Evolutionary conservation across 1,140 invertebrate species (phyloP).

Genomic region (Oryzaephilus surinamensis): DNA sequence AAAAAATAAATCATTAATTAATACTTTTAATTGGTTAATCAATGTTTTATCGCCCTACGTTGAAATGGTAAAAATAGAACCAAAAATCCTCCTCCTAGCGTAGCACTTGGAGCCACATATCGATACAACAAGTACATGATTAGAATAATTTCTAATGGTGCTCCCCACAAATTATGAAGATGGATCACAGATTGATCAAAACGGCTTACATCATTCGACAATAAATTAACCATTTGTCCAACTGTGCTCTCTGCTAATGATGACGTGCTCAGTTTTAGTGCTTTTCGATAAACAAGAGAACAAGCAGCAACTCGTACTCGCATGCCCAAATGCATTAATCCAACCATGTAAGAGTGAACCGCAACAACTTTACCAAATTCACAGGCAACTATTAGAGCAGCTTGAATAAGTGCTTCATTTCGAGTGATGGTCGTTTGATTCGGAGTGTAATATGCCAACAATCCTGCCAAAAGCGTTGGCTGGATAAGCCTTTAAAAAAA

Average conservation of each 20-base stretch:
- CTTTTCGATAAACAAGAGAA: conserved; percentile 74
- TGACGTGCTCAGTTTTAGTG: conserved; percentile 53
- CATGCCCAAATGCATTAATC: conserved; percentile 60
- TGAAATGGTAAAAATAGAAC: conserved; percentile 76
- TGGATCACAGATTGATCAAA: conserved; percentile 58
- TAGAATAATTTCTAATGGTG: conserved; percentile 64
- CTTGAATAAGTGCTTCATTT: conserved; percentile 53
- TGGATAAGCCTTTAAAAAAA: conserved; percentile 49
- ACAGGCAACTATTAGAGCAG: conserved; percentile 43
- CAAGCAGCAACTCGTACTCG: conserved; percentile 67
- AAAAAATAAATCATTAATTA: conserved; percentile 15
- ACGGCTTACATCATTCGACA: conserved; percentile 73
- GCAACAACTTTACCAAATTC: conserved; percentile 40
- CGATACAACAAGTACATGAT: conserved; percentile 66
- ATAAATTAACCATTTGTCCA: conserved; percentile 77
- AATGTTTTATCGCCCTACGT: conserved; percentile 44
- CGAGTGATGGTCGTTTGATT: conserved; percentile 36
- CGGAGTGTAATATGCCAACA: conserved; percentile 56
- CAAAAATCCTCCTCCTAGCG: conserved; percentile 68
- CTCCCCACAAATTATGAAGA: conserved; percentile 58
- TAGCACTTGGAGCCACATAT: conserved; percentile 58
- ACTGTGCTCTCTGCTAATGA: conserved; percentile 60
- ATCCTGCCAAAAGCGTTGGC: conserved; percentile 52
- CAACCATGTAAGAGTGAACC: conserved; percentile 67
- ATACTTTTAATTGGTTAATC: neutral